phyloP scores from a whole-genome alignment of 2,797 vertebrate genomes.

The Simalia tracyae region DNA sequence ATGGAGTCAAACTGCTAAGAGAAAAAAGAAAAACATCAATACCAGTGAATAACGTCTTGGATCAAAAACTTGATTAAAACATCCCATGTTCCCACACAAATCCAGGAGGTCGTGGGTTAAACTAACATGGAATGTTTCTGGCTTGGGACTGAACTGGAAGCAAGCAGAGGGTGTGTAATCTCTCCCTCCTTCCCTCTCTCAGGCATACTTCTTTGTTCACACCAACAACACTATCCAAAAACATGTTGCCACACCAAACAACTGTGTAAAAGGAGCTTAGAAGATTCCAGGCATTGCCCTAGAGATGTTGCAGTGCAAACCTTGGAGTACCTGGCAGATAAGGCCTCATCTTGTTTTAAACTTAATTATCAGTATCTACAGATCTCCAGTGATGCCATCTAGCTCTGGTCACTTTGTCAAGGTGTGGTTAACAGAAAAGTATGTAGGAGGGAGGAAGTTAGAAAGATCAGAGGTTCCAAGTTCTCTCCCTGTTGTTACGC shows the following conservation, averaged over 20 bases:
- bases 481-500: neutral
- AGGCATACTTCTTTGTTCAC: neutral
- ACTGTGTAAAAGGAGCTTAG: neutral
- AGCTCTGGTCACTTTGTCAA: neutral
- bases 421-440: neutral
- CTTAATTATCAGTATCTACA: neutral
- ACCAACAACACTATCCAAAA: neutral
- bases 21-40: neutral
- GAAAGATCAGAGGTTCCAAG: neutral
- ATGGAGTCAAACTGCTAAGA: neutral
- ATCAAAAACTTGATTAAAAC: neutral
- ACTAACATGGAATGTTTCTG: neutral
- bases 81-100: conserved; percentile 17
- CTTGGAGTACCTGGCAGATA: neutral
- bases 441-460: neutral
- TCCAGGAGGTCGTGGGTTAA: neutral
- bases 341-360: neutral
- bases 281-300: neutral
- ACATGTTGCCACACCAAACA: neutral
- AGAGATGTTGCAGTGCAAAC: too few relatives aligned
- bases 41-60: neutral
- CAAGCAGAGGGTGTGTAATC: neutral
- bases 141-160: neutral
- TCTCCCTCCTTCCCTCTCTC: neutral
- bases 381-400: neutral